Conservation (phyloP, 2,113 vertebrate genomes). For the Struthidea cinerea region DNA sequence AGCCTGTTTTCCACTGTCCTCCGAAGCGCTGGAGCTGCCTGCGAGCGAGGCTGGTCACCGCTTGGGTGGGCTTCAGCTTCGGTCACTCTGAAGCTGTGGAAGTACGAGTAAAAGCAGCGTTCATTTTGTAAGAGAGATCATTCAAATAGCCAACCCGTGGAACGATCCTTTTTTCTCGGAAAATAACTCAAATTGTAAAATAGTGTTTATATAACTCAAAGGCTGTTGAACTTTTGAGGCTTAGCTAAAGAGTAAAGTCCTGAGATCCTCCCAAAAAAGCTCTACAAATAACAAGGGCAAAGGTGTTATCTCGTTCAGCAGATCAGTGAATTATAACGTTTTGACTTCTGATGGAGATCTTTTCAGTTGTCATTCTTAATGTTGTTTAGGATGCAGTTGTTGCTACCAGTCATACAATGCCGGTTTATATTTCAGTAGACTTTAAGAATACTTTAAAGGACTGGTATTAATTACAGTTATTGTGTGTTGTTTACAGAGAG, state of each 20-base stretch:
- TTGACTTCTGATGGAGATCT: neutral
- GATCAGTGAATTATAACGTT: neutral
- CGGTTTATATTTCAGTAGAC: neutral
- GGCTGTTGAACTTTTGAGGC: conserved; percentile 48
- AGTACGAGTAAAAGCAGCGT: neutral
- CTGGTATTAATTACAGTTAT: conserved; percentile 37
- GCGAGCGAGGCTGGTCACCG: neutral
- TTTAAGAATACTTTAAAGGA: neutral
- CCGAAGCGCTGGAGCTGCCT: neutral
- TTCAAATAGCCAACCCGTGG: neutral
- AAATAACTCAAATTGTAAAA: conserved; percentile 3
- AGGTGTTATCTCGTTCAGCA: neutral
- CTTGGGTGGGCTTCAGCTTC: neutral
- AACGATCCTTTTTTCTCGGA: neutral
- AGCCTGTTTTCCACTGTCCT: neutral
- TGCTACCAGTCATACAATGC: neutral
- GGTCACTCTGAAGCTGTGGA: neutral
- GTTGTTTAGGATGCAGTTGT: neutral
- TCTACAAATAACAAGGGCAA: conserved; percentile 18
- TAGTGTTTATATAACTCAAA: conserved; percentile 45
- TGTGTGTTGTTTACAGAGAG: neutral
- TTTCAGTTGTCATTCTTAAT: neutral
- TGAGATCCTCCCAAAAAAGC: neutral
- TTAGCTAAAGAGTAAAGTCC: conserved; percentile 51
- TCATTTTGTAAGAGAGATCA: neutral